phyloP scores from a whole-genome alignment of 2,113 vertebrate species.

The Copsychus sechellarum region DNA sequence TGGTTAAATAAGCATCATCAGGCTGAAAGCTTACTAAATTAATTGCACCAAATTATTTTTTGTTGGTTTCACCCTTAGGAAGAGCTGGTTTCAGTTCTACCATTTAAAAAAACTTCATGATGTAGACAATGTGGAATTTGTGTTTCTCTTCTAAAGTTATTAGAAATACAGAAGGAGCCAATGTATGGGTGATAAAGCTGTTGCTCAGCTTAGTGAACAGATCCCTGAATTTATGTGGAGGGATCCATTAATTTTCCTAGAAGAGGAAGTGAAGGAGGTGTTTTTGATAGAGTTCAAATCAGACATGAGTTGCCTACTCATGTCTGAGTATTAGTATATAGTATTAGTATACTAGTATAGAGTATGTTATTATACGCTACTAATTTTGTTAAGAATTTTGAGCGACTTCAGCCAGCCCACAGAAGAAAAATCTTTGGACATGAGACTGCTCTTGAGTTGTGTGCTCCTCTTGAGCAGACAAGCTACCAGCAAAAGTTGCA shows the following conservation, averaged over 20 bases:
- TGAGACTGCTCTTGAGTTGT: background rate
- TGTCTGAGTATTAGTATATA: too few species aligned
- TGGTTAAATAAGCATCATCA: conserved; percentile 21
- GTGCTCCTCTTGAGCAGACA: background rate
- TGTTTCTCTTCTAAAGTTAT: background rate
- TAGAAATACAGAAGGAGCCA: background rate
- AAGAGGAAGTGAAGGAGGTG: background rate
- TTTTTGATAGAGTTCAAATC: background rate
- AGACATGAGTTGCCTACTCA: background rate
- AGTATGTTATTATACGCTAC: too few species aligned
- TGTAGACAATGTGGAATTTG: background rate
- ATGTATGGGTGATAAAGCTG: background rate
- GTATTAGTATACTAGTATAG: too few species aligned
- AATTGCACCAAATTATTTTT: background rate
- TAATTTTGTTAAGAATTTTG: background rate
- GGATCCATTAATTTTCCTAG: background rate
- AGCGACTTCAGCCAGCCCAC: background rate
- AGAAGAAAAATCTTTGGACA: background rate
- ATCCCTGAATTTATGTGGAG: background rate
- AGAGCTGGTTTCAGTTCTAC: background rate
- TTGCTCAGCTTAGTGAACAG: background rate
- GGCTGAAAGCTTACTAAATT: conserved; percentile 11
- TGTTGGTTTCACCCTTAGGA: background rate
- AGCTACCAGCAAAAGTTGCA: background rate
- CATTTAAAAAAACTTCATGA: background rate